Conservation (phyloP, 2,797 vertebrate species). For the Loriculus beryllinus region DNA sequence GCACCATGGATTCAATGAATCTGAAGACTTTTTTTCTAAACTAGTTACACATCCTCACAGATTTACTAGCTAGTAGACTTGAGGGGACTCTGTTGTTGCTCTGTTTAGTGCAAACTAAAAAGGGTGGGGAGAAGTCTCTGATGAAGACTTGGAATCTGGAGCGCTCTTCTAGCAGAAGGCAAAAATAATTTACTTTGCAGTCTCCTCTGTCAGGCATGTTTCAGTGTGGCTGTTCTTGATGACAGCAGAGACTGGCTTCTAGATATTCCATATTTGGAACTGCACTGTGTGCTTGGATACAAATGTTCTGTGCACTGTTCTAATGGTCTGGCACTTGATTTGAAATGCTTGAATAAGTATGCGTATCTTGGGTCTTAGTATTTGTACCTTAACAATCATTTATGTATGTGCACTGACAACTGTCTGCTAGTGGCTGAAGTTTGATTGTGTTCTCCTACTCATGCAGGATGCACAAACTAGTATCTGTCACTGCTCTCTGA, state of each 20-base stretch:
- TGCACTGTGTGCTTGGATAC: neutral
- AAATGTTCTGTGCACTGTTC: neutral
- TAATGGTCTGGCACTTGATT: neutral
- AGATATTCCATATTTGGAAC: neutral
- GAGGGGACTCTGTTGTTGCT: neutral
- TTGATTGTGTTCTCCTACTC: neutral
- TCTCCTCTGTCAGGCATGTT: neutral
- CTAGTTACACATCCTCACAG: neutral
- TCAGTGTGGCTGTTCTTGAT: neutral
- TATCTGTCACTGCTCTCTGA: neutral
- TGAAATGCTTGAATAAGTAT: neutral
- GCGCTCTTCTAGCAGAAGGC: neutral
- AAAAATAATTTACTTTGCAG: neutral
- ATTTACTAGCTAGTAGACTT: neutral
- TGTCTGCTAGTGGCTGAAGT: neutral
- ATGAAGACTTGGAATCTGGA: neutral
- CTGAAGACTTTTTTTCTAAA: neutral
- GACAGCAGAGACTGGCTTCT: neutral
- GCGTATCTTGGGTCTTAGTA: neutral
- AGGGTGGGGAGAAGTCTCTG: fast-evolving
- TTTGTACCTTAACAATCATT: neutral
- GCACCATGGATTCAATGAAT: neutral
- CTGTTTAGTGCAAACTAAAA: neutral
- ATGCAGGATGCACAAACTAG: neutral
- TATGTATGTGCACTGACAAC: neutral